These are phyloP conservation scores for Hydraecia micacea DNA, from an alignment of 2,888 invertebrate genomes.

Conservation along the genomic window DNA sequence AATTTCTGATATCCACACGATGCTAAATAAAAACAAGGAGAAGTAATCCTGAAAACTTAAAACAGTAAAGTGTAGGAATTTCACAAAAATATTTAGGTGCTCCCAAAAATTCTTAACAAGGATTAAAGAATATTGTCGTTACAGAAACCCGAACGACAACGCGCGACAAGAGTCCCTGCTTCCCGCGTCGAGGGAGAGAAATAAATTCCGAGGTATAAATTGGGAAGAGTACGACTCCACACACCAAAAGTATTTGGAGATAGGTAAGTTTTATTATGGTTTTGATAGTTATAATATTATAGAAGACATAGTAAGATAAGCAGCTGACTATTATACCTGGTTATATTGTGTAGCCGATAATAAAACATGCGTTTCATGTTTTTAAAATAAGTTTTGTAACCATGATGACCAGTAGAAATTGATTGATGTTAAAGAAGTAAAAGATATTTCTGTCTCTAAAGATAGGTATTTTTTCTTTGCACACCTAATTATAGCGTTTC, in stretches of 20 bases:
- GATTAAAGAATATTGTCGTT: constrained; percentile 57
- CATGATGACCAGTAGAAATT: not conserved
- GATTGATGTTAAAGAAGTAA: not conserved
- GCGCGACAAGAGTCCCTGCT: constrained; percentile 94
- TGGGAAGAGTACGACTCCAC: constrained; percentile 98
- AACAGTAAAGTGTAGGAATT: constrained; percentile 1
- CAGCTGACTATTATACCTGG: no score
- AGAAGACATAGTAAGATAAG: not conserved
- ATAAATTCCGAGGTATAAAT: constrained; percentile 94
- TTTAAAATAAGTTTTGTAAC: not conserved
- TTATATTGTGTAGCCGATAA: not conserved
- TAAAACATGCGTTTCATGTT: not conserved
- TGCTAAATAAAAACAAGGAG: not conserved
- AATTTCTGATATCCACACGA: not conserved
- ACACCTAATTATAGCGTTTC: not conserved
- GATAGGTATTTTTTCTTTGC: not conserved
- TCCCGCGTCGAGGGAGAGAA: constrained; percentile 95
- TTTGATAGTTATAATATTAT: not conserved
- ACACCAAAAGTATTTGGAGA: constrained; percentile 98
- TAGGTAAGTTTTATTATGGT: constrained; percentile 91
- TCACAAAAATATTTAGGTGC: not conserved
- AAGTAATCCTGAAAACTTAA: not conserved
- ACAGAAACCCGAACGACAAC: constrained; percentile 96
- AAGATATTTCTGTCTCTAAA: not conserved
- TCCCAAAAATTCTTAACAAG: constrained; percentile 15